Base-by-base conservation (phyloP, 2,797 vertebrate genomes). In the Tolypeutes matacus region DNA sequence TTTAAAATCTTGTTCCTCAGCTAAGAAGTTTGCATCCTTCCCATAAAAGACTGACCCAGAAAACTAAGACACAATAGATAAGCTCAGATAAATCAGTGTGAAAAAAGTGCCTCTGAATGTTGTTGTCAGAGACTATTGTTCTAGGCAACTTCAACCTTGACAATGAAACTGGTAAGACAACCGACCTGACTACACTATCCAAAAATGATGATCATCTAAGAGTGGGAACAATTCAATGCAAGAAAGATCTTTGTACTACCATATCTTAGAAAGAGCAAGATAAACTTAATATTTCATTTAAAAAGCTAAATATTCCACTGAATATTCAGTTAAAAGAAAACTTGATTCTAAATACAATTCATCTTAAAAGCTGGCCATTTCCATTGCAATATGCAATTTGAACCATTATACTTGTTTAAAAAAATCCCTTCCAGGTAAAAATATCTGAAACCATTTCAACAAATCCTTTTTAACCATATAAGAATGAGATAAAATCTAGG, bases 191-290 rank as follows among this genome's bases (percentile, higher is more conserved):
- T 81, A 95, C 1, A 27, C 11, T 15, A 80, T 29, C 20, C 62
- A 96, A 96, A 92, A 95, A 96, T 86, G 95, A 96, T 96, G 94
- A 91, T 76, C 51, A 94, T 95, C 65, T 76, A 92, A 9, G 20
- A 56, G 23, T 78, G 27, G 14, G 21, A 95, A 23, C 8, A 87
- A 78, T 5, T 6, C 27, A 88, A 91, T 60, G 13, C 15, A 94
- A 85, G 73, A 83, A 83, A 83, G 11, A 60, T n/a, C 49, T 69
- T 29, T 62, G 42, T 27, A 86, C 4, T 78, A 67, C 23, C 20
- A 4, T 49, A 78, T 39, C 13, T 15, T 25, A 0, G 42, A 7
- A 29, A 58, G 31, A 73, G 13, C n/a, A 31, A 56, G 49, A 60
- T 4, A 42, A 60, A 51, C 36, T 60, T 82, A 78, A 34, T 58